These are phyloP conservation scores for Paraescarpia echinospica DNA, from an alignment of 1,140 invertebrate species.

Conservation along the genomic window DNA sequence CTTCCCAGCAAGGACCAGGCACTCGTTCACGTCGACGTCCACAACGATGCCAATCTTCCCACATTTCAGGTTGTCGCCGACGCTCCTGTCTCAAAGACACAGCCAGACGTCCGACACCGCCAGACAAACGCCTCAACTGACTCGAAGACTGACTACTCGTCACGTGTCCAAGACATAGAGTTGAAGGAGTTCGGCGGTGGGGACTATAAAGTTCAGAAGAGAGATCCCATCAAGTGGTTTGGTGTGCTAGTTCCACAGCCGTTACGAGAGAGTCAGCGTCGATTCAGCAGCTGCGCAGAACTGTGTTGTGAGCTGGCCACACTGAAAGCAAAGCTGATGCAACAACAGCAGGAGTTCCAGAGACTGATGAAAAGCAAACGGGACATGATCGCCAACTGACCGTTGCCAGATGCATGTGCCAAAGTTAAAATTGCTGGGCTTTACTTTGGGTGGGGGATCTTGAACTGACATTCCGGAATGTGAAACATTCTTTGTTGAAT, in stretches of 20 bases:
- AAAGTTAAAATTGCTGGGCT: not conserved
- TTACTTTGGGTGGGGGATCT: not conserved
- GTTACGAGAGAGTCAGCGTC: conserved; percentile 39
- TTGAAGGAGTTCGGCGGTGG: not conserved
- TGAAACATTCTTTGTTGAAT: not conserved
- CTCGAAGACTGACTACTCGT: not conserved
- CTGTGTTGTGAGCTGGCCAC: conserved; percentile 16
- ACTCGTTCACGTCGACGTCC: not conserved
- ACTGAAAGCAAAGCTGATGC: conserved; percentile 13
- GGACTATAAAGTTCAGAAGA: not conserved
- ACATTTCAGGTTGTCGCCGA: not conserved
- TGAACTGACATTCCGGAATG: not conserved
- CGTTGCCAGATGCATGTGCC: not conserved
- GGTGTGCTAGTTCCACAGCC: conserved; percentile 46
- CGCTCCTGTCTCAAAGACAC: not conserved
- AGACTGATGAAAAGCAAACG: not conserved
- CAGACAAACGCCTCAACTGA: not conserved
- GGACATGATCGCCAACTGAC: not conserved
- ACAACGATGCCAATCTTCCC: not conserved
- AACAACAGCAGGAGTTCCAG: not conserved
- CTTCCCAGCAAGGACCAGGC: conserved; percentile 17
- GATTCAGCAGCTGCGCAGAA: conserved; percentile 36
- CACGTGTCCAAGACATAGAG: not conserved
- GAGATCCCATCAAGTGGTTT: conserved; percentile 48
- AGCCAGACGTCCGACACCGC: not conserved